These are phyloP conservation scores for Melolontha melolontha DNA, from an alignment of 2,888 invertebrate genomes.

Conservation along the genomic window DNA sequence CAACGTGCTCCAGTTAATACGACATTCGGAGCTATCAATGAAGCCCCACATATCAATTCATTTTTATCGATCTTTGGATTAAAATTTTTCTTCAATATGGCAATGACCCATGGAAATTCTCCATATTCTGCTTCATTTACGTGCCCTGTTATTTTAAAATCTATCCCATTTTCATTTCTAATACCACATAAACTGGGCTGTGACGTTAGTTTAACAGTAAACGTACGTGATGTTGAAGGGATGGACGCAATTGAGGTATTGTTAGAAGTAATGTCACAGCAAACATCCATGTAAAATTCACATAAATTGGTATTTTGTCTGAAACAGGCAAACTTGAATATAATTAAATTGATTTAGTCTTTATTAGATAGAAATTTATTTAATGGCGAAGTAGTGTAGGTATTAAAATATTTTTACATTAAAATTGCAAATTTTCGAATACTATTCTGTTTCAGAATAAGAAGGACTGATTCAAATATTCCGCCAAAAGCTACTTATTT, in stretches of 20 bases:
- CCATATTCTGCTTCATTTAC: slow-evolving; percentile 78
- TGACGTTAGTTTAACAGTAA: slow-evolving; percentile 56
- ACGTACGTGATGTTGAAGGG: slow-evolving; percentile 34
- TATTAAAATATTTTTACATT: no score
- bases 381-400: no score
- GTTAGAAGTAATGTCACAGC: slow-evolving; percentile 70
- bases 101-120: slow-evolving; percentile 89
- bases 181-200: slow-evolving; percentile 80
- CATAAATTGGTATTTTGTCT: slow-evolving; percentile 72
- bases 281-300: slow-evolving; percentile 79
- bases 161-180: slow-evolving; percentile 56
- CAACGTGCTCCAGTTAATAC: slow-evolving; percentile 88
- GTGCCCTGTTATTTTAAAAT: slow-evolving; percentile 68
- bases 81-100: slow-evolving; percentile 71
- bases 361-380: no score
- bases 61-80: slow-evolving; percentile 63
- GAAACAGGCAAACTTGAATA: slow-evolving; percentile 18
- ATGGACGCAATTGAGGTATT: slow-evolving; percentile 42
- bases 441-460: no score
- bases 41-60: slow-evolving; percentile 80
- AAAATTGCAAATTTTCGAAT: no score
- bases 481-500: no score
- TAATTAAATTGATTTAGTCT: neutral
- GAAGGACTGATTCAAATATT: no score
- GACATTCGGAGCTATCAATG: slow-evolving; percentile 80